phyloP scores from a whole-genome alignment of 2,888 invertebrate genomes.

The Tetragonisca angustula region DNA sequence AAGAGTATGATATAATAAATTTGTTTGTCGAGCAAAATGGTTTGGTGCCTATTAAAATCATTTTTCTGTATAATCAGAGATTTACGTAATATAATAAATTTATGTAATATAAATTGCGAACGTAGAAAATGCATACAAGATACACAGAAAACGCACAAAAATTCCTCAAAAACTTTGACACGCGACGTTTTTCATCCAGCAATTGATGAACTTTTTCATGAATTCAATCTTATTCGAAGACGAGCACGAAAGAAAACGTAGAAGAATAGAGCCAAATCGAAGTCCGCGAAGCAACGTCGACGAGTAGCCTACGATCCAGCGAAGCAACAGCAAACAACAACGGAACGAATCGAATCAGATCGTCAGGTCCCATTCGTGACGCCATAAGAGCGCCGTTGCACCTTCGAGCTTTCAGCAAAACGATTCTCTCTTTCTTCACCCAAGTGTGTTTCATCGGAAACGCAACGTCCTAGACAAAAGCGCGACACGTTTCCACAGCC shows the following conservation, averaged over 20 bases:
- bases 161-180: too few species aligned
- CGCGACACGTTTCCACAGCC: not conserved
- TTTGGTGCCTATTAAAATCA: too few species aligned
- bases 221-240: too few species aligned
- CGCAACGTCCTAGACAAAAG: conserved; percentile 1
- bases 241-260: not conserved
- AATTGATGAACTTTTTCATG: too few species aligned
- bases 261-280: not conserved
- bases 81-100: too few species aligned
- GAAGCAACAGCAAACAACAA: not conserved
- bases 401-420: conserved; percentile 22
- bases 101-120: too few species aligned
- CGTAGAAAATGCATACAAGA: too few species aligned
- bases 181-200: too few species aligned
- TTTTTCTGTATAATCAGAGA: too few species aligned
- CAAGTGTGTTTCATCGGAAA: not conserved
- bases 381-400: conserved; percentile 9
- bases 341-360: conserved; percentile 28
- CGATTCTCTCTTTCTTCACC: conserved; percentile 5
- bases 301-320: not conserved
- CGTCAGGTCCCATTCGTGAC: conserved; percentile 11
- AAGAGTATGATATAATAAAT: too few species aligned
- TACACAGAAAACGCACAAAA: too few species aligned
- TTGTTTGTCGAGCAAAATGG: too few species aligned
- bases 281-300: not conserved